These are phyloP conservation scores for Pelochelys cantorii DNA, from an alignment of 2,797 vertebrate species.

Conservation along the genomic window DNA sequence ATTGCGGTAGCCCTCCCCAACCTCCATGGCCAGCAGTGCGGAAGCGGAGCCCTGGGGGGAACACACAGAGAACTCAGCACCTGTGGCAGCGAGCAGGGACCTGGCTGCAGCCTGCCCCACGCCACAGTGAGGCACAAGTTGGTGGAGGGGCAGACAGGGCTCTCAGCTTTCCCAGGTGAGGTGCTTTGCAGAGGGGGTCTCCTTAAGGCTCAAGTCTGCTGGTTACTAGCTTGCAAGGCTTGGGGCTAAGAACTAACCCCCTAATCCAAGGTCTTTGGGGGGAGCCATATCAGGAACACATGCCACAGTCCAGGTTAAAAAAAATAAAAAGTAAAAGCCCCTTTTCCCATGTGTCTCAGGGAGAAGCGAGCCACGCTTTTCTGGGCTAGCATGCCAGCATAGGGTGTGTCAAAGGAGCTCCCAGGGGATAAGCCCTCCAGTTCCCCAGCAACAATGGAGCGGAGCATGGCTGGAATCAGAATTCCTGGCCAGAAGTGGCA, in stretches of 20 bases:
- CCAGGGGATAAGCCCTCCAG: not conserved
- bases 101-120: not conserved
- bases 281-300: not conserved
- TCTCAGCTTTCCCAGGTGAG: accelerated
- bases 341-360: not conserved
- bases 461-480: not conserved
- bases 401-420: not conserved
- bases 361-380: not conserved
- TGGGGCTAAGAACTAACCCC: not conserved
- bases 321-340: not conserved
- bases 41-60: constrained; percentile 33
- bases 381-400: not conserved
- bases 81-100: not conserved
- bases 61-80: too few relatives aligned
- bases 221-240: not conserved
- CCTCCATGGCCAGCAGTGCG: constrained; percentile 54
- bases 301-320: not conserved
- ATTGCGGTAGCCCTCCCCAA: constrained; percentile 82
- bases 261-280: not conserved
- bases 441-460: not conserved
- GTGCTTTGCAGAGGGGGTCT: not conserved
- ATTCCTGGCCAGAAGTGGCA: not conserved
- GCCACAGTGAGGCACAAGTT: not conserved
- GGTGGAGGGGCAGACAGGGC: not conserved
- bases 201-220: not conserved